Conservation (phyloP, 2,888 invertebrate genomes). For the Synanthedon myopaeformis region DNA sequence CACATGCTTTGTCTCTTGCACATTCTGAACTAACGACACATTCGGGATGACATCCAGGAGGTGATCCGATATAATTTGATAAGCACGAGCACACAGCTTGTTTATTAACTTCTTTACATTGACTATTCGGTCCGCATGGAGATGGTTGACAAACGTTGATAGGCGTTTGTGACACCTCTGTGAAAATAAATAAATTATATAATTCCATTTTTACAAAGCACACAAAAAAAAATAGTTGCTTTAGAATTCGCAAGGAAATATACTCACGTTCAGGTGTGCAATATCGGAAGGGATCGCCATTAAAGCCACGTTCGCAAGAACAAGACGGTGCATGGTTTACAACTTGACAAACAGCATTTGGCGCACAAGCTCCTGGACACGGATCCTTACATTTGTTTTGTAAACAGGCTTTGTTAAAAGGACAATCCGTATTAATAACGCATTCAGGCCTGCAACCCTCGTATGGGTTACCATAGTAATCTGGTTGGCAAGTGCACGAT, state of each 20-base stretch:
- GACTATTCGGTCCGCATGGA: slow-evolving; percentile 82
- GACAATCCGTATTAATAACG: slow-evolving; percentile 77
- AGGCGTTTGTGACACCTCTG: slow-evolving; percentile 33
- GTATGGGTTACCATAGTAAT: slow-evolving; percentile 81
- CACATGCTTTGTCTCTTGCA: slow-evolving; percentile 77
- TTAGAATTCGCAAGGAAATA: neutral
- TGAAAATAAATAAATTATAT: slow-evolving; percentile 9
- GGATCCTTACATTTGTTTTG: slow-evolving; percentile 81
- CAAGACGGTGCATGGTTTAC: slow-evolving; percentile 78
- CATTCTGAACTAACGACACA: slow-evolving; percentile 84
- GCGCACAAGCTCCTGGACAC: slow-evolving; percentile 82
- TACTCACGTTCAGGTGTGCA: slow-evolving; percentile 72
- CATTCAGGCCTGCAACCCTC: slow-evolving; percentile 82
- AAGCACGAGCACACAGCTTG: slow-evolving; percentile 83
- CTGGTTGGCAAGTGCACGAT: slow-evolving; percentile 77
- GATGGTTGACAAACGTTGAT: slow-evolving; percentile 75
- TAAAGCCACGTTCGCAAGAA: slow-evolving; percentile 75
- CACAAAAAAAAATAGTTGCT: neutral
- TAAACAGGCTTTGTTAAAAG: slow-evolving; percentile 76
- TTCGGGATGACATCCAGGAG: slow-evolving; percentile 82
- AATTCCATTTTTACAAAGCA: neutral
- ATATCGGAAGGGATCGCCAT: slow-evolving; percentile 80
- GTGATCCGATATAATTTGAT: slow-evolving; percentile 76
- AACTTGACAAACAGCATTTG: slow-evolving; percentile 80
- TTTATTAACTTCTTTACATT: slow-evolving; percentile 78